Base-by-base conservation (phyloP, 2,113 vertebrate genomes). In the Callocephalon fimbriatum region DNA sequence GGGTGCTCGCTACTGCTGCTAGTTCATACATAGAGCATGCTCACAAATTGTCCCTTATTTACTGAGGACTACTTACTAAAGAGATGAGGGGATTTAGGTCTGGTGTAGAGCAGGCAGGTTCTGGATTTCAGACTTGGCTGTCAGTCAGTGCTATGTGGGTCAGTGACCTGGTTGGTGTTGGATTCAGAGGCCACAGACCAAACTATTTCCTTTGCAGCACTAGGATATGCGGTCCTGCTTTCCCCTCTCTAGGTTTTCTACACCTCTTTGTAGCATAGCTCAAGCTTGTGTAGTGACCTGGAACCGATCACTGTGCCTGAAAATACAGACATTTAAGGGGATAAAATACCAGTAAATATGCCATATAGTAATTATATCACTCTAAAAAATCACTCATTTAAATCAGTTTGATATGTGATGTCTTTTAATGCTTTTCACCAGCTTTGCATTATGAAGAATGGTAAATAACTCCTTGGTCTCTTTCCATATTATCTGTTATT, bases 11-110 rank as follows among this genome's bases (percentile, higher is more conserved):
- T 3, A 0, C 11, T 35, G 48, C 38, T 58, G 13, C 42, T 25
- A 15, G 12, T 32, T 61, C 17, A 0, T 3, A 3, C 2, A 0
- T 0, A 7, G 5, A 21, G 5, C 0, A 1, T 32, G 18, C 4
- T 78, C 66, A 3, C 26, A 2, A 40, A 50, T 25, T 7, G 6
- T 35, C 50, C 22, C 61, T 31, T 12, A 0, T 12, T 19, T 31
- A 0, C 53, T 25, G 16, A 32, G 19, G 32, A 12, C 23, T 44
- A 66, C 66, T 65, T 21, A 2, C 37, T 27, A 2, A 16, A 6
- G 5, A 45, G 40, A 12, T 5, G 6, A 5, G 8, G 35, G 1
- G n/a, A 4, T 29, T 31, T 0, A 6, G 38, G 25, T 37, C 42
- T 14, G 59, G 23, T 9, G n/a, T 26, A n/a, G 68, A 42, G 38